Conservation (phyloP, 2,797 vertebrate genomes). For the Channallabes apus region DNA sequence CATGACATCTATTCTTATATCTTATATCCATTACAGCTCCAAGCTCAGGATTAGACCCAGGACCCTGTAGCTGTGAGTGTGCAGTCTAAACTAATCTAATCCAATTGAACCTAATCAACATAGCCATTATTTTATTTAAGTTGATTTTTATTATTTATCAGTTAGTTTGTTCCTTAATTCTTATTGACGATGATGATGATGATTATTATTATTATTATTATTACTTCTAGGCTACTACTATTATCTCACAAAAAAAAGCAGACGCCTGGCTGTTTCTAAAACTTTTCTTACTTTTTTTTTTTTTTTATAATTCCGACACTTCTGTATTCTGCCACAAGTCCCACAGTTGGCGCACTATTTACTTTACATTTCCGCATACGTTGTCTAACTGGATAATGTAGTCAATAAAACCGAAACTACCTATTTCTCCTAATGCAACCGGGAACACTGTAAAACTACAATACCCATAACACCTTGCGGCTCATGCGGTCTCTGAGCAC, state of each 20-base stretch:
- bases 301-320: background rate
- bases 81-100: background rate
- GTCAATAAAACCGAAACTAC: slow-evolving; percentile 38
- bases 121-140: background rate
- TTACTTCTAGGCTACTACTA: background rate
- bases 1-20: background rate
- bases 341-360: background rate
- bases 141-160: background rate
- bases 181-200: background rate
- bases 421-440: background rate
- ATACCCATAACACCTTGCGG: slow-evolving; percentile 53
- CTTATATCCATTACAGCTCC: too few relatives aligned
- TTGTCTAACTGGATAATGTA: slow-evolving; percentile 60
- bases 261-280: too few relatives aligned
- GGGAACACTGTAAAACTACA: slow-evolving; percentile 53
- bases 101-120: background rate
- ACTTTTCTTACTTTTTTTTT: background rate
- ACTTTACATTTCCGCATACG: slow-evolving; percentile 10
- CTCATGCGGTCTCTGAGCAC: slow-evolving; percentile 16
- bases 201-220: background rate
- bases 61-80: background rate
- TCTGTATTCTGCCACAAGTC: too few relatives aligned
- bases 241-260: too few relatives aligned
- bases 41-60: background rate
- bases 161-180: background rate